A percentile compares a stretch with the other conserved stretches of the same genome.
Evolutionary conservation across 2,888 invertebrate genomes (phyloP).

Genomic region (Encarsia formosa): DNA sequence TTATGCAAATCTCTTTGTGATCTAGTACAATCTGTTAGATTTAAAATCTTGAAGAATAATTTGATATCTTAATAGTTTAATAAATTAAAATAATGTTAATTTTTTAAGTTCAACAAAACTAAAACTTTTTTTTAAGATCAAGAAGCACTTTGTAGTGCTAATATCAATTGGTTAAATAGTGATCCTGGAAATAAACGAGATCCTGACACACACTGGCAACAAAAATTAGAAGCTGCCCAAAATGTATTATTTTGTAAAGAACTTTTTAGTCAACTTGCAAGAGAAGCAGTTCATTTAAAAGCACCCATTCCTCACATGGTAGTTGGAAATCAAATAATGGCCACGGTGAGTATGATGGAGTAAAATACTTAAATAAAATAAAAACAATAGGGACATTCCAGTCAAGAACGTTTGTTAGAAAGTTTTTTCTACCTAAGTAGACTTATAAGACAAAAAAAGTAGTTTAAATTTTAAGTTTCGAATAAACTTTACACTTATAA

Average conservation of each 20-base stretch:
- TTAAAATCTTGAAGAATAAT: too few relatives aligned
- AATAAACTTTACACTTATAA: too few relatives aligned
- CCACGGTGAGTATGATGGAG: conserved; percentile 69
- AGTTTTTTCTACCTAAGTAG: too few relatives aligned
- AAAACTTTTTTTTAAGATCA: conserved; percentile 61
- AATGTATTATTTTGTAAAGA: conserved; percentile 97
- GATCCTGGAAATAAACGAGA: conserved; percentile 66
- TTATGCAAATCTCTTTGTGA: too few relatives aligned
- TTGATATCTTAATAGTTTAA: too few relatives aligned
- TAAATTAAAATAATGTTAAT: too few relatives aligned
- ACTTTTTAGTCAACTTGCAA: conserved; percentile 86
- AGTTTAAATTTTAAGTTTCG: too few relatives aligned
- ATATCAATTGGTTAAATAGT: conserved; percentile 72
- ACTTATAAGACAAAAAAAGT: too few relatives aligned
- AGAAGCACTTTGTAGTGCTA: conserved; percentile 82
- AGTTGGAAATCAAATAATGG: conserved; percentile 94
- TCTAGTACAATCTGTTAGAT: too few relatives aligned
- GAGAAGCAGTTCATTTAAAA: conserved; percentile 90
- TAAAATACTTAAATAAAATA: background rate
- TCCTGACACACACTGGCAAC: conserved; percentile 86
- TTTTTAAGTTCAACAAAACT: background rate
- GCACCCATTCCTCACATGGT: conserved; percentile 95
- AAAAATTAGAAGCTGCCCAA: conserved; percentile 93
- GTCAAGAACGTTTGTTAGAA: too few relatives aligned
- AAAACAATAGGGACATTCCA: too few relatives aligned